These are phyloP conservation scores for Bradynema listronoti DNA, from an alignment of 1,140 invertebrate genomes.

Conservation along the genomic window DNA sequence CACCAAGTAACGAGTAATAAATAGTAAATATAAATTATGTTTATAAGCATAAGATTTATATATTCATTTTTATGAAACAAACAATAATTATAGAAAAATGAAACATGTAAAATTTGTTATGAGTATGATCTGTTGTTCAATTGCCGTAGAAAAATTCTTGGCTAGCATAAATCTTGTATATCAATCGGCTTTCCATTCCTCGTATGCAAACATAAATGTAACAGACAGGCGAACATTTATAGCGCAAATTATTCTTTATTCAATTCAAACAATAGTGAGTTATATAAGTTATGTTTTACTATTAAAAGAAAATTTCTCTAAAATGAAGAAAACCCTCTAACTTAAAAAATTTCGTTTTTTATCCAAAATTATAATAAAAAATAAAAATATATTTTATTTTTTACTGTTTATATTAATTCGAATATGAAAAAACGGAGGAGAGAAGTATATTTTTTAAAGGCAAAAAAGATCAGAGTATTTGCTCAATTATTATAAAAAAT, in stretches of 20 bases:
- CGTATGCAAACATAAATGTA: slow-evolving; percentile 32
- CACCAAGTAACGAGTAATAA: neutral
- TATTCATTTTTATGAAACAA: neutral
- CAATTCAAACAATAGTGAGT: slow-evolving; percentile 44
- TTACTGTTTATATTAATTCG: too few species aligned
- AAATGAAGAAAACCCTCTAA: too few species aligned
- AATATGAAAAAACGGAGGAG: too few species aligned
- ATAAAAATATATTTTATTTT: too few species aligned
- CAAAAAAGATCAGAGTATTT: too few species aligned
- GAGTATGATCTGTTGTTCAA: slow-evolving; percentile 39
- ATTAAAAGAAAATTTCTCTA: neutral
- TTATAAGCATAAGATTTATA: neutral
- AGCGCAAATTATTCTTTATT: slow-evolving; percentile 50
- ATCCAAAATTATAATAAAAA: too few species aligned
- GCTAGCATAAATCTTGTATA: slow-evolving; percentile 54
- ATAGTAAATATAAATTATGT: neutral
- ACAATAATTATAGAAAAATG: neutral
- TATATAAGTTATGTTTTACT: neutral
- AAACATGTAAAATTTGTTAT: slow-evolving; percentile 36
- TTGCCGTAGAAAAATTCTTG: slow-evolving; percentile 46
- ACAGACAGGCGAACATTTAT: slow-evolving; percentile 34
- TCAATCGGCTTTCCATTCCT: slow-evolving; percentile 44
- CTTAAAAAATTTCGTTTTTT: too few species aligned
- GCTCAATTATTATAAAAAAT: too few species aligned
- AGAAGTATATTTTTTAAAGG: too few species aligned